Conservation (phyloP, 2,797 vertebrate species). For the Uromys caudimaculatus region DNA sequence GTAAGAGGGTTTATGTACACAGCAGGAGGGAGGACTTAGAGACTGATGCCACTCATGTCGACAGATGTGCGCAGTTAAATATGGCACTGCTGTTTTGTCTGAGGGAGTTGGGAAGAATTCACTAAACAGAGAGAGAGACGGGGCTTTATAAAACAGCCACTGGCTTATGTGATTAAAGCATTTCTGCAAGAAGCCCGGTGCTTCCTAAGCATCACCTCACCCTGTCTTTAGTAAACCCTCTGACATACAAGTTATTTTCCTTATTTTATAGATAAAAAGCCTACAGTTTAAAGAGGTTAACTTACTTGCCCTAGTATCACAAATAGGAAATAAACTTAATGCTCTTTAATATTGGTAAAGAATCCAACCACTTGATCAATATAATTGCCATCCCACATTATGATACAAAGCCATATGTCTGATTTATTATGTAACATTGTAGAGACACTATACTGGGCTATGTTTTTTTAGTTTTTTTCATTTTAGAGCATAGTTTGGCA, state of each 20-base stretch:
- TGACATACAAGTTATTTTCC: background rate
- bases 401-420: background rate
- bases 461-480: background rate
- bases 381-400: background rate
- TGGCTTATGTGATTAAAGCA: constrained; percentile 1
- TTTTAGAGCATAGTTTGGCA: background rate
- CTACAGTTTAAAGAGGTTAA: background rate
- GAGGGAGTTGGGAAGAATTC: background rate
- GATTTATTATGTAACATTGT: background rate
- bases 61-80: background rate
- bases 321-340: constrained; percentile 44
- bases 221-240: background rate
- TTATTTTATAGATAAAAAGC: background rate
- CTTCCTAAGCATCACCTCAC: background rate
- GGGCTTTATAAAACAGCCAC: background rate
- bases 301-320: background rate
- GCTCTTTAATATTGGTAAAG: background rate
- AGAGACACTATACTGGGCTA: background rate
- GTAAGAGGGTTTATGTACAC: background rate
- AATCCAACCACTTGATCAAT: background rate
- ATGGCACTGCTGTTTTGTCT: background rate
- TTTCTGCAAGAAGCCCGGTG: background rate
- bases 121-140: background rate
- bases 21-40: background rate
- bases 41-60: background rate